Evolutionary conservation across 1,140 invertebrate genomes (phyloP), one percentile per base, ranked within the genome.

Genomic region (Procambarus clarkii): DNA sequence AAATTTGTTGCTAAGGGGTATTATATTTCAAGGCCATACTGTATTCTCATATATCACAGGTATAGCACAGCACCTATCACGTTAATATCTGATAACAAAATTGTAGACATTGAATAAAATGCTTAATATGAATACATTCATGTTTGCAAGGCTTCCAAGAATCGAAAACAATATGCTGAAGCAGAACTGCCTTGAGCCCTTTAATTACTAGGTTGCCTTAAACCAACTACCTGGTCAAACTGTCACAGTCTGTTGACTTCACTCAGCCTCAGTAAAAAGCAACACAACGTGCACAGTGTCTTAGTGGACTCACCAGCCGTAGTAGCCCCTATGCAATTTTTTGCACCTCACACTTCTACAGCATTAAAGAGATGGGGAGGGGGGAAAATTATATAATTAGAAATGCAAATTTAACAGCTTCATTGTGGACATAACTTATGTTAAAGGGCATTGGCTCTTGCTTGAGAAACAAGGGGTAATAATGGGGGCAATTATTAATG

Each of bases 321-420:
- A 74, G 69, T 74, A 74, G 69, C 69, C 69, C 69, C 69, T 74
- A 74, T 74, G 69, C 69, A 74, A 21, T 74, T 74, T 74, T 74
- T 74, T 74, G 69, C 69, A 74, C 34, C 69, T 74, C n/a, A 74
- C 69, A 74, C 69, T 74, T 74, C 69, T 74, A 74, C 15, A 74
- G n/a, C n/a, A 5, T 24, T 34, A 34, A 34, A 74, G 34, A 74
- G 34, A 74, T 34, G 21, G 34, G 24, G 34, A 3, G 69, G 69
- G 60, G 60, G 69, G 69, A 21, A 74, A 74, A 74, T 74, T 24
- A 21, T 34, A 74, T 24, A 74, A 74, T 74, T 74, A 74, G 69
- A 74, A 74, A 74, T 74, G 34, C 69, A 74, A 74, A 74, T 74
- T 34, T 74, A n/a, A n/a, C 64, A 69, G 21, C 64, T 69, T 21